These are phyloP conservation scores for Trichonephila clavipes DNA, from an alignment of 1,140 invertebrate species.

Conservation along the genomic window DNA sequence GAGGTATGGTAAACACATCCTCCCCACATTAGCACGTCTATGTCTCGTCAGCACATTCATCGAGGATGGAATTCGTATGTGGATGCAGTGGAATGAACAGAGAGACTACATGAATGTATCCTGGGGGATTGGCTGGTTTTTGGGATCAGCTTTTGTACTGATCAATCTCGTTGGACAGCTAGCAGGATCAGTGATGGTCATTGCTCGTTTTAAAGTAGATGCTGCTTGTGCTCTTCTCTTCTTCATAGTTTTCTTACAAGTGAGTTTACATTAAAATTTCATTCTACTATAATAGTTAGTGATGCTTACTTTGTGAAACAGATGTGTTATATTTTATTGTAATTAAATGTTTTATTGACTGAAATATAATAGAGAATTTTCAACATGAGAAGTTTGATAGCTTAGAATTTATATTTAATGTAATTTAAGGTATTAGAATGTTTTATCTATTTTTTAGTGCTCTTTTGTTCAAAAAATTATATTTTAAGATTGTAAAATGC, in stretches of 20 bases:
- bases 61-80: conserved; percentile 99
- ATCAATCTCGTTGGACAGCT: conserved; percentile 97
- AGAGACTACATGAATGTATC: conserved; percentile 98
- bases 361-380: too few relatives aligned
- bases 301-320: too few relatives aligned
- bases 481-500: too few relatives aligned
- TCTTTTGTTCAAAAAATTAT: too few relatives aligned
- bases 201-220: conserved; percentile 94
- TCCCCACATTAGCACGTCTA: conserved; percentile 96
- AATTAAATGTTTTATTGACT: too few relatives aligned
- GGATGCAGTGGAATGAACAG: conserved; percentile 99
- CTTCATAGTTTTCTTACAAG: conserved; percentile 97
- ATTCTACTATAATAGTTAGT: too few relatives aligned
- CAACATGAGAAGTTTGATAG: too few relatives aligned
- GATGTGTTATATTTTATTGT: too few relatives aligned
- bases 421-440: too few relatives aligned
- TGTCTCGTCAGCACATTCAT: conserved; percentile 99
- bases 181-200: conserved; percentile 96
- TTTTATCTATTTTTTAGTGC: too few relatives aligned
- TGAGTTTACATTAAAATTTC: conserved; percentile 79
- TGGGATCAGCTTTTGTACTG: conserved; percentile 95
- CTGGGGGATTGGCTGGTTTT: conserved; percentile 97
- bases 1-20: conserved; percentile 93
- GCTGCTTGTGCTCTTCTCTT: conserved; percentile 97
- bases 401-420: too few relatives aligned